Conservation (phyloP, 2,797 vertebrate genomes). For the Muscicapa comitata region DNA sequence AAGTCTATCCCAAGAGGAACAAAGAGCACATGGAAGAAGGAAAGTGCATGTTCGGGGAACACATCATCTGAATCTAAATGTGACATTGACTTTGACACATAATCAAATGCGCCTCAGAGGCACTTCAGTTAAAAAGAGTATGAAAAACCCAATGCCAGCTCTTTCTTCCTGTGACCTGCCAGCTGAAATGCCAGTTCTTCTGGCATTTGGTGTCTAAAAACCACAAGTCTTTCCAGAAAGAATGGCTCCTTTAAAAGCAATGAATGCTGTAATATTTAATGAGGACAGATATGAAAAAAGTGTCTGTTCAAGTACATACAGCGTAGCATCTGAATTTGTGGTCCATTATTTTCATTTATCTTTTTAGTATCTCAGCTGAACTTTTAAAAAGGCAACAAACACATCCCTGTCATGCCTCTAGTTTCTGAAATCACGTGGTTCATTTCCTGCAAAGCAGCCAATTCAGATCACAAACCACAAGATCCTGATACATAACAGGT, state of each 20-base stretch:
- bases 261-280: slow-evolving; percentile 34
- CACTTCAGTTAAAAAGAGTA: not conserved
- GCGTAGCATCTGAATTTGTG: slow-evolving; percentile 8
- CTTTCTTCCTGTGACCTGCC: slow-evolving; percentile 17
- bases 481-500: not conserved
- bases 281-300: slow-evolving; percentile 15
- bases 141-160: not conserved
- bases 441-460: not conserved
- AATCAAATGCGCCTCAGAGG: not conserved
- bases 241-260: slow-evolving; percentile 43
- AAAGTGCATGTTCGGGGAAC: not conserved
- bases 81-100: not conserved
- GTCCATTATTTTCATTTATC: not conserved
- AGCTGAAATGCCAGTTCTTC: slow-evolving; percentile 46
- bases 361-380: not conserved
- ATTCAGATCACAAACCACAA: not conserved
- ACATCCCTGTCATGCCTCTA: not conserved
- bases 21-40: not conserved
- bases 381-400: not conserved
- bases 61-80: not conserved
- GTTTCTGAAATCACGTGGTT: not conserved
- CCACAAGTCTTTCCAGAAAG: slow-evolving; percentile 22
- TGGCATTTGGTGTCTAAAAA: slow-evolving; percentile 29
- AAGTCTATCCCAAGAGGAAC: not conserved
- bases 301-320: not conserved